Conservation (phyloP, 2,113 vertebrate species). For the Syngnathus scovelli region DNA sequence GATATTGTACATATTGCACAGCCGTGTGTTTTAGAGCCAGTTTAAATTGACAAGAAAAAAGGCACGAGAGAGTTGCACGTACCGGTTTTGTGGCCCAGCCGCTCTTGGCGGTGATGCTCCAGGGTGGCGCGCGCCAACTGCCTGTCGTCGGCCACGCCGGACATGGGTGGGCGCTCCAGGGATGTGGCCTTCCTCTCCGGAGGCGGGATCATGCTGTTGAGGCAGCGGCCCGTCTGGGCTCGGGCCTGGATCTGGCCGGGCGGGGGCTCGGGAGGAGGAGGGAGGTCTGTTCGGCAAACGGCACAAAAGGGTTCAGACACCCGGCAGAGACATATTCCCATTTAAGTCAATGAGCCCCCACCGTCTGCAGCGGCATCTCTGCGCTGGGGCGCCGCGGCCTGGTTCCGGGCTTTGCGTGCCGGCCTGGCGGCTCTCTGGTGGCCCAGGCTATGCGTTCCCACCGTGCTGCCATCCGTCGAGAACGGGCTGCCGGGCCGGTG, state of each 20-base stretch:
- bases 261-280: conserved; percentile 96
- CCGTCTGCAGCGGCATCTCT: conserved; percentile 87
- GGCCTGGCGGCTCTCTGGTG: conserved; percentile 86
- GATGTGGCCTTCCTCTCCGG: conserved; percentile 82
- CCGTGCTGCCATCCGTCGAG: conserved; percentile 90
- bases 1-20: no score
- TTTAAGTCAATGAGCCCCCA: conserved; percentile 58
- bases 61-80: conserved; percentile 24
- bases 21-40: no score
- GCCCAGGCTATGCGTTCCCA: conserved; percentile 81
- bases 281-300: conserved; percentile 79
- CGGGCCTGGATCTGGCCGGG: conserved; percentile 86
- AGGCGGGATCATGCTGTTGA: conserved; percentile 67
- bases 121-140: conserved; percentile 83
- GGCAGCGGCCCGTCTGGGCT: conserved; percentile 76
- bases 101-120: conserved; percentile 88
- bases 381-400: conserved; percentile 81
- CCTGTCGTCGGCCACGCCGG: conserved; percentile 68
- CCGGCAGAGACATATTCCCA: background rate
- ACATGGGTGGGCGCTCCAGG: conserved; percentile 85
- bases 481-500: conserved; percentile 90
- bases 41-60: no score
- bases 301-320: no score
- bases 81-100: conserved; percentile 88
- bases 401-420: conserved; percentile 89